phyloP scores from a whole-genome alignment of 2,113 vertebrate species.

The Campylomormyrus tamandua region DNA sequence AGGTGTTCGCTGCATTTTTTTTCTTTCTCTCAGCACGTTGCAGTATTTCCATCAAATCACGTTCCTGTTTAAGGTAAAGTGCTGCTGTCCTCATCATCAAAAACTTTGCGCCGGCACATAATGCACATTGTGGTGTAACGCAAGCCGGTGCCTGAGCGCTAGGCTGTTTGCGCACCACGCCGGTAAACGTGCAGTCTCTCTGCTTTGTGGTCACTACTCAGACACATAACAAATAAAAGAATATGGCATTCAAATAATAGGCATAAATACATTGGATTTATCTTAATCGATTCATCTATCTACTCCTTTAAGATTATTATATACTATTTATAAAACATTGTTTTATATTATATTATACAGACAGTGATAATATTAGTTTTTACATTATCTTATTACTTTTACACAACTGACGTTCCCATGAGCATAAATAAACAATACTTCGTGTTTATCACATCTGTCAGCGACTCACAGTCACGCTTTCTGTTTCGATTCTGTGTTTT shows the following conservation, averaged over 20 bases:
- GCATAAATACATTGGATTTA: not conserved
- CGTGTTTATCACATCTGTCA: not conserved
- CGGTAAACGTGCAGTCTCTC: not conserved
- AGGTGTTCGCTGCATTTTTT: not conserved
- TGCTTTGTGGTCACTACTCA: not conserved
- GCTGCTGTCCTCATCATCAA: not conserved
- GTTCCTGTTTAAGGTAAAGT: not conserved
- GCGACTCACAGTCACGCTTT: not conserved
- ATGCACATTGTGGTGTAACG: not conserved
- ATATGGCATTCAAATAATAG: not conserved
- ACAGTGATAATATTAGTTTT: not conserved
- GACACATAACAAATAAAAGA: not conserved
- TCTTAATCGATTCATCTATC: not conserved
- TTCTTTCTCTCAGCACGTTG: not conserved
- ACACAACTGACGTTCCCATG: not conserved
- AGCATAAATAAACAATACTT: not conserved
- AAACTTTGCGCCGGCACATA: not conserved
- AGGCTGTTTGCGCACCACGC: not conserved
- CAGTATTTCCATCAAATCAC: not conserved
- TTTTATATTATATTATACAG: not conserved
- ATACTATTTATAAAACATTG: too few species aligned
- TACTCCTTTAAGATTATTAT: not conserved
- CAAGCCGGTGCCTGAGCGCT: not conserved
- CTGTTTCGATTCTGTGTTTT: not conserved
- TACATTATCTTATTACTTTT: not conserved